Evolutionary conservation across 30 jellyfish, hydroid and myxozoan genomes (phyloP), one percentile per base, ranked within the genome.

Genomic region (Morbakka virulenta): DNA sequence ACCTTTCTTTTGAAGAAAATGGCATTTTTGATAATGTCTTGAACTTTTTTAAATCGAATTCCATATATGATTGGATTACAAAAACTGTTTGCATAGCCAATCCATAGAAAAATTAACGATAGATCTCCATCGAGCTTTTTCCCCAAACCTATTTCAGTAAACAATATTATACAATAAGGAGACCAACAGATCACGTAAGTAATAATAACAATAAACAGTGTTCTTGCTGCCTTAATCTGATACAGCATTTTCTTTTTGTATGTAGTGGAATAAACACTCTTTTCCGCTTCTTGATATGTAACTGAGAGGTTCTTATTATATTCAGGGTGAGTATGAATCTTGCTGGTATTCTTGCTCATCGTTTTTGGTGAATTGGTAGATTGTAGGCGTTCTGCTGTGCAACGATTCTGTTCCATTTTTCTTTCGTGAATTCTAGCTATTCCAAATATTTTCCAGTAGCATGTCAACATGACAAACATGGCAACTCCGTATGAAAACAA

Each of bases 111-210:
- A 9, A 65, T 17, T 0, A 78, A 64, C 0, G 89, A 78, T 52
- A 78, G 22, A 36, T 78, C 36, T 0, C 17, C 2, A 51, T 2
- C 50, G 52, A 6, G 50, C 71, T 78, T 78, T 68, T 32, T 22
- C 66, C 52, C 52, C 64, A 26, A 21, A 30, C 29, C 81, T 31
- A 78, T 78, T 65, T 78, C 89, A 0, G 61, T 21, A 2, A 78
- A 61, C 52, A 78, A 64, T 17, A 78, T 41, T 50, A 65, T 21
- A 36, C 89, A 78, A 65, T 64, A 78, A 22, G 89, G 89, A 1
- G 89, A 26, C 89, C 89, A 78, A n/a, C 76, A 21, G 22, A 78
- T 65, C 34, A 78, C 66, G 49, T 78, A 78, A 23, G 53, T 67
- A 9, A 78, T 31, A 23, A 78, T 82, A 13, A 78, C 67, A 23